These are phyloP conservation scores for Coregonus sp. DNA, from an alignment of 2,797 vertebrate species.

Conservation along the genomic window DNA sequence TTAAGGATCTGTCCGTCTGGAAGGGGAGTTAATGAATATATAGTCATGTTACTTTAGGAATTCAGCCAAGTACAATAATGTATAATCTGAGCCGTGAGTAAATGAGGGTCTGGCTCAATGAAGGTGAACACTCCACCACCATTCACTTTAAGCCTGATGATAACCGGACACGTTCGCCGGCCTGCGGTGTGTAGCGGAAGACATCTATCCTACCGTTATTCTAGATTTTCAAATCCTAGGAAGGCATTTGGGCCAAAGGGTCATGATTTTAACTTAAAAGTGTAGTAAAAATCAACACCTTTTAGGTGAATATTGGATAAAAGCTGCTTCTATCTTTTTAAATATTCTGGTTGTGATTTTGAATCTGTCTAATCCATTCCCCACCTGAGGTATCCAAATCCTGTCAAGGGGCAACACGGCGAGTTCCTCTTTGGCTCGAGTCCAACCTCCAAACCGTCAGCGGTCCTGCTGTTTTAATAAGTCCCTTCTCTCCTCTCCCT, in stretches of 20 bases:
- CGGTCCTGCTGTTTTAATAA: slow-evolving; percentile 77
- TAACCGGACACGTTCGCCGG: slow-evolving; percentile 8
- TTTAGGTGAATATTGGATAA: too few species aligned
- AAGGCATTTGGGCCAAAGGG: neutral
- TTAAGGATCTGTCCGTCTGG: neutral
- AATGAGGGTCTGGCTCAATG: neutral
- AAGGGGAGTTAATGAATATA: neutral
- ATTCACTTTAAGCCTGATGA: slow-evolving; percentile 14
- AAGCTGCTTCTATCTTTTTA: too few species aligned
- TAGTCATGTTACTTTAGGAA: slow-evolving; percentile 22
- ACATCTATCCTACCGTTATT: neutral
- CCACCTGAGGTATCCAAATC: slow-evolving; percentile 59
- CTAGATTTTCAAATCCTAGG: neutral
- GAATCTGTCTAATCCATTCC: neutral
- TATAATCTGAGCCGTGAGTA: slow-evolving; percentile 18
- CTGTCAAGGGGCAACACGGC: slow-evolving; percentile 70
- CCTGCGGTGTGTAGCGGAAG: slow-evolving; percentile 2
- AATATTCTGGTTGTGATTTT: neutral
- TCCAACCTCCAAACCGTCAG: slow-evolving; percentile 64
- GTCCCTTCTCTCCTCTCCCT: slow-evolving; percentile 53
- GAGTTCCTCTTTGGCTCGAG: slow-evolving; percentile 85
- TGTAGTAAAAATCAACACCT: too few species aligned
- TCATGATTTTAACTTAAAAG: neutral
- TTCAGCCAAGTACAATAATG: slow-evolving; percentile 16
- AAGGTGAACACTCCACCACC: neutral